Evolutionary conservation across 2,888 invertebrate species (phyloP).

Genomic region (Meiosimyza platycephala): DNA sequence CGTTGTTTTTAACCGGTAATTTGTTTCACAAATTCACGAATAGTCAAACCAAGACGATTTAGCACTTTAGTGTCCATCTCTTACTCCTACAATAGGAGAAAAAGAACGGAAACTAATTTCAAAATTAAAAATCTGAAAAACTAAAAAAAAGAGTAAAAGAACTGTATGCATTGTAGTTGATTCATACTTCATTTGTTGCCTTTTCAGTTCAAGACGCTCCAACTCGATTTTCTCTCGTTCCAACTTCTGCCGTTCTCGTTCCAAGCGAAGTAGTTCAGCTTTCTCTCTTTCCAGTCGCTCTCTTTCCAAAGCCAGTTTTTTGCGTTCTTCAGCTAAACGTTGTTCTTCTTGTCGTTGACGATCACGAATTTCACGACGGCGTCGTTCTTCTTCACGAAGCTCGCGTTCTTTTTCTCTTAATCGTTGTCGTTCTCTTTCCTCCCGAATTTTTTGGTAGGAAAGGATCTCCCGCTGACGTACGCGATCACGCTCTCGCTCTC

Average conservation of each 20-base stretch:
- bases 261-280: constrained; percentile 83
- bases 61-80: constrained; percentile 24
- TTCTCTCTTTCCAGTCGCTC: constrained; percentile 90
- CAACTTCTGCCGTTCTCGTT: constrained; percentile 84
- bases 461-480: constrained; percentile 73
- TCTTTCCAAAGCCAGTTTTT: constrained; percentile 84
- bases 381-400: constrained; percentile 80
- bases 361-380: constrained; percentile 83
- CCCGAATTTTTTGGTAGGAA: constrained; percentile 84
- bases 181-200: constrained; percentile 79
- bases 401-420: constrained; percentile 85
- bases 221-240: constrained; percentile 80
- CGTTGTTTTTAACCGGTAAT: not conserved
- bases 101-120: constrained; percentile 30
- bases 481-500: constrained; percentile 60
- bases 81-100: constrained; percentile 22
- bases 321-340: constrained; percentile 82
- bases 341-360: constrained; percentile 87
- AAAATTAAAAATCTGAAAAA: not conserved
- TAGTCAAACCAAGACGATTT: not conserved
- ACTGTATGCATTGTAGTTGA: constrained; percentile 32
- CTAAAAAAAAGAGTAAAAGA: constrained; percentile 22
- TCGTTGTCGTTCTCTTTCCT: constrained; percentile 82
- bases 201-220: constrained; percentile 85
- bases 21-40: constrained; percentile 13